A percentile compares a stretch with the other conserved stretches of the same genome.
These are phyloP conservation scores for Diadromus collaris DNA, from an alignment of 2,888 invertebrate genomes.

Conservation along the genomic window DNA sequence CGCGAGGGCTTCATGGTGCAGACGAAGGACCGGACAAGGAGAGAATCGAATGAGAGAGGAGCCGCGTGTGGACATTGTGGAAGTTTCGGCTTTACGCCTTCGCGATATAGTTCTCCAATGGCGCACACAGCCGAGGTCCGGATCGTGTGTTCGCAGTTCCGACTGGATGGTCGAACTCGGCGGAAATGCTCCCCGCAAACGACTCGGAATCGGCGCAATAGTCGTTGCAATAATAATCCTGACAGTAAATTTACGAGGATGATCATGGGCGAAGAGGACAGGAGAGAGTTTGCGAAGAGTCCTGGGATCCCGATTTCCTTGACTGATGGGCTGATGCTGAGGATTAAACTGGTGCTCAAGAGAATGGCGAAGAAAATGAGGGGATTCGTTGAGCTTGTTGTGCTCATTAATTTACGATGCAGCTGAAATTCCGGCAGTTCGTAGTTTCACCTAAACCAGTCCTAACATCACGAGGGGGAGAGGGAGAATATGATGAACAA, in stretches of 20 bases:
- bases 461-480: no score
- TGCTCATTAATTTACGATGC: no score
- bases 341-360: no score
- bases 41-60: neutral
- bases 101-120: conserved; percentile 22
- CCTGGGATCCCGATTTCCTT: neutral
- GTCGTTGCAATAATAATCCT: conserved; percentile 29
- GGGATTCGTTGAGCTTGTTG: no score
- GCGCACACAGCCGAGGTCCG: conserved; percentile 2
- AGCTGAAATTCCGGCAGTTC: no score
- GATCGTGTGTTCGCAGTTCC: neutral
- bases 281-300: neutral
- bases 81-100: conserved; percentile 34
- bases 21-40: neutral
- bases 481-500: no score
- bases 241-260: conserved; percentile 6
- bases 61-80: conserved; percentile 32
- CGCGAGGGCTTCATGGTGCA: conserved; percentile 27
- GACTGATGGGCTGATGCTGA: no score
- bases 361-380: no score
- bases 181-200: conserved; percentile 10
- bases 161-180: neutral
- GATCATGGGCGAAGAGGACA: conserved; percentile 2
- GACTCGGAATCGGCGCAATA: conserved; percentile 19
- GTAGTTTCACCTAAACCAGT: no score